Evolutionary conservation across 2,888 invertebrate species (phyloP).

Genomic region (Noctua pronuba): DNA sequence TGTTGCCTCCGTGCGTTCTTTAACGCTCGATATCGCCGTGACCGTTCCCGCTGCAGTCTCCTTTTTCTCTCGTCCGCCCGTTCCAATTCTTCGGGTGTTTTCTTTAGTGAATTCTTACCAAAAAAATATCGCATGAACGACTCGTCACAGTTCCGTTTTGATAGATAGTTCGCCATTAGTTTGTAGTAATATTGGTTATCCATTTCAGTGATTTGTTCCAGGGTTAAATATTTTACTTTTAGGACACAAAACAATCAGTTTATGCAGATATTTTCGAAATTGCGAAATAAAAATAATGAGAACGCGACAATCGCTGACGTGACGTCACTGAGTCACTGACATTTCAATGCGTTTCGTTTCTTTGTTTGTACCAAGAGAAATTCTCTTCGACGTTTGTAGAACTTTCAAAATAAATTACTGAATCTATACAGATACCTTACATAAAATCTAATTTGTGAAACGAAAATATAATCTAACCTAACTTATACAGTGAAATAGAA

Average conservation of each 20-base stretch:
- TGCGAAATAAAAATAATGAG: constrained; percentile 89
- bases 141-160: constrained; percentile 88
- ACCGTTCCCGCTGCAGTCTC: constrained; percentile 85
- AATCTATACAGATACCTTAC: background rate
- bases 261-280: constrained; percentile 77
- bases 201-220: constrained; percentile 72
- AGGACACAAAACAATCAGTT: constrained; percentile 65
- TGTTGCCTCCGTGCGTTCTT: constrained; percentile 87
- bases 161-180: constrained; percentile 87
- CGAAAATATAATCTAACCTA: background rate
- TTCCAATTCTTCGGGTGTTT: constrained; percentile 86
- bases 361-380: constrained; percentile 11
- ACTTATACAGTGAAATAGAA: too few relatives aligned
- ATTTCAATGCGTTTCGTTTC: constrained; percentile 56
- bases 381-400: background rate
- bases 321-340: constrained; percentile 81
- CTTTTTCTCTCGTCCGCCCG: constrained; percentile 87
- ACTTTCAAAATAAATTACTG: constrained; percentile 11
- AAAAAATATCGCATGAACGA: constrained; percentile 89
- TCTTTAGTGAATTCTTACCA: constrained; percentile 86
- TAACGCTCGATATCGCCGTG: constrained; percentile 85
- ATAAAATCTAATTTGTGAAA: background rate
- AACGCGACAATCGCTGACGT: constrained; percentile 82
- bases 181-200: constrained; percentile 89
- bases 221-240: constrained; percentile 31